phyloP scores from a whole-genome alignment of 2,113 vertebrate genomes.

The Amphiprion percula region DNA sequence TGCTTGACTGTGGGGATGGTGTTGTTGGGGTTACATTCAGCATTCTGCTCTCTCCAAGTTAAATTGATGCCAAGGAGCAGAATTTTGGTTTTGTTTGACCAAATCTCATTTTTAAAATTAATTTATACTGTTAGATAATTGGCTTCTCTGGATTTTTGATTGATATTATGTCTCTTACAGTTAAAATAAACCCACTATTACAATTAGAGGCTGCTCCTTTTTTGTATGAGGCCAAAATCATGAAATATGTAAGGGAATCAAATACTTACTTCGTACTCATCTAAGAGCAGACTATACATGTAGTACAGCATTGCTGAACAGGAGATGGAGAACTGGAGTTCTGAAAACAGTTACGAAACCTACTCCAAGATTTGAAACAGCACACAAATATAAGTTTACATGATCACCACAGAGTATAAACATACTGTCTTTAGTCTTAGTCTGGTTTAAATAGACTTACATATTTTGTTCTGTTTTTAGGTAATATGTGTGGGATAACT shows the following conservation, averaged over 20 bases:
- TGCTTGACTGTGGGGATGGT: no score
- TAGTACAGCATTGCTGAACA: not conserved
- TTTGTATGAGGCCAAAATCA: no score
- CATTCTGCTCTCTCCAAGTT: no score
- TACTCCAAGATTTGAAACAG: conserved; percentile 22
- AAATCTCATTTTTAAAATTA: no score
- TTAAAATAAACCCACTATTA: no score
- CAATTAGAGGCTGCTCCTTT: no score
- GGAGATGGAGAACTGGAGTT: not conserved
- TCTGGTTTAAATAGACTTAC: not conserved
- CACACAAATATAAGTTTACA: conserved; percentile 6
- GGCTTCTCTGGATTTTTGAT: no score
- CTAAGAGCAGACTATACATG: not conserved
- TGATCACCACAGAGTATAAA: not conserved
- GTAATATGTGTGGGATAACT: not conserved
- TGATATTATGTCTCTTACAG: no score
- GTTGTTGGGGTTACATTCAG: no score
- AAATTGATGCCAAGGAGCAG: no score
- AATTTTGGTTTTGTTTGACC: no score
- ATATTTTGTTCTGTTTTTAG: conserved; percentile 4
- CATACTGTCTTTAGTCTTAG: not conserved
- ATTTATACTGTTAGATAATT: no score
- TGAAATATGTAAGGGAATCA: not conserved
- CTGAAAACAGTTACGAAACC: not conserved
- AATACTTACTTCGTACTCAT: not conserved